These are phyloP conservation scores for Neopelma chrysocephalum DNA, from an alignment of 2,797 vertebrate species.

Conservation along the genomic window DNA sequence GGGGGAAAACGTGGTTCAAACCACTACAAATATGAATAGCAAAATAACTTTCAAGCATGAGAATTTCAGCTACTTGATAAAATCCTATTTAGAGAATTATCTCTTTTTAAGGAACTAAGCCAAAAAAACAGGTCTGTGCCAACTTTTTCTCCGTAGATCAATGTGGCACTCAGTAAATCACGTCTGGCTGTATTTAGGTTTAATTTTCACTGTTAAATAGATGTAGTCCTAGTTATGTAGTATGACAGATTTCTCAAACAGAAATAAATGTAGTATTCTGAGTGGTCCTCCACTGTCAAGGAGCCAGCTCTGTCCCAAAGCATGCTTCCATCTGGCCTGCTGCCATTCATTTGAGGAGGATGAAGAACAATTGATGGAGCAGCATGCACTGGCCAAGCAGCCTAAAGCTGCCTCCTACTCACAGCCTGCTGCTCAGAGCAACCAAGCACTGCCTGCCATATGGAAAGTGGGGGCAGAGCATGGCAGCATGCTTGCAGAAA, in stretches of 20 bases:
- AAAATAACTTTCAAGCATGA: not conserved
- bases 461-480: conserved; percentile 34
- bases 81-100: not conserved
- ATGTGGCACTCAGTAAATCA: not conserved
- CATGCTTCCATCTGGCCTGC: not conserved
- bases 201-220: conserved; percentile 2
- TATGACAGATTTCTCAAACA: not conserved
- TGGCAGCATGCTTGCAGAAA: fast-evolving
- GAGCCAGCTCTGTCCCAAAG: not conserved
- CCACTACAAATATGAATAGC: not conserved
- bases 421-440: not conserved
- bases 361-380: not conserved
- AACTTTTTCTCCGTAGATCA: not conserved
- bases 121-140: not conserved
- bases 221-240: not conserved
- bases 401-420: conserved; percentile 37
- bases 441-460: not conserved
- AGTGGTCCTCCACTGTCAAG: not conserved
- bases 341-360: not conserved
- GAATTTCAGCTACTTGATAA: not conserved
- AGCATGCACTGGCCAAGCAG: conserved; percentile 6
- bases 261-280: not conserved
- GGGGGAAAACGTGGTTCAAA: too few relatives aligned
- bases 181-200: not conserved
- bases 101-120: not conserved